These are phyloP conservation scores for Macrophya alboannulata DNA, from an alignment of 2,888 invertebrate genomes.

Conservation along the genomic window DNA sequence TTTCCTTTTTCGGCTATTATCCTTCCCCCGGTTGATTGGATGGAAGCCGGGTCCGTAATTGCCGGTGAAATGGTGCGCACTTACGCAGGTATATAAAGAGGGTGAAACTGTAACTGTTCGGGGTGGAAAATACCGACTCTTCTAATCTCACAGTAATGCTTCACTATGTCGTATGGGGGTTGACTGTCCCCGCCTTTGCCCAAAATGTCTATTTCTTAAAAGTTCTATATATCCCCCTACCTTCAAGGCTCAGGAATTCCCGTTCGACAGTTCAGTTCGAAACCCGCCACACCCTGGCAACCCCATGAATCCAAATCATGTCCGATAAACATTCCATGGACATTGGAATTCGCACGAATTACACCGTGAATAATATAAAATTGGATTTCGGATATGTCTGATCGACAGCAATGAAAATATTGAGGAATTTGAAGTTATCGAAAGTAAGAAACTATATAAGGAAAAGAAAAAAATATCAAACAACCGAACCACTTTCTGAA, in stretches of 20 bases:
- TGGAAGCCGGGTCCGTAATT: slow-evolving; percentile 26
- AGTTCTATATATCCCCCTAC: neutral
- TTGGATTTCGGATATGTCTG: too few relatives aligned
- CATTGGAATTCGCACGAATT: neutral
- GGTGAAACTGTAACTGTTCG: neutral
- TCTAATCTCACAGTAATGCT: slow-evolving; percentile 40
- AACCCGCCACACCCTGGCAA: slow-evolving; percentile 26
- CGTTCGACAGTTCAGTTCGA: neutral
- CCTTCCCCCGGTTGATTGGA: slow-evolving; percentile 20
- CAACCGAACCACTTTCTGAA: neutral
- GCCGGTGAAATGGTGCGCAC: slow-evolving; percentile 29
- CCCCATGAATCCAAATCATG: slow-evolving; percentile 67
- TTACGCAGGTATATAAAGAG: slow-evolving; percentile 44
- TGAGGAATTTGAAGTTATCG: neutral
- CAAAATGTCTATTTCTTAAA: neutral
- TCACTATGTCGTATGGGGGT: slow-evolving; percentile 4
- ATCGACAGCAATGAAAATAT: too few relatives aligned
- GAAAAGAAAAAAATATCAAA: neutral
- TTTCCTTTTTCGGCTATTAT: slow-evolving; percentile 22
- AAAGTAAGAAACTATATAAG: neutral
- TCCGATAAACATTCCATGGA: slow-evolving; percentile 60
- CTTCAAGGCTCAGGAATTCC: neutral
- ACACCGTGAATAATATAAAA: neutral
- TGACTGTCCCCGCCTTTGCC: neutral
- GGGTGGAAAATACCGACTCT: neutral